Evolutionary conservation across 2,888 invertebrate species (phyloP).

Genomic region (Synanthedon myopaeformis): DNA sequence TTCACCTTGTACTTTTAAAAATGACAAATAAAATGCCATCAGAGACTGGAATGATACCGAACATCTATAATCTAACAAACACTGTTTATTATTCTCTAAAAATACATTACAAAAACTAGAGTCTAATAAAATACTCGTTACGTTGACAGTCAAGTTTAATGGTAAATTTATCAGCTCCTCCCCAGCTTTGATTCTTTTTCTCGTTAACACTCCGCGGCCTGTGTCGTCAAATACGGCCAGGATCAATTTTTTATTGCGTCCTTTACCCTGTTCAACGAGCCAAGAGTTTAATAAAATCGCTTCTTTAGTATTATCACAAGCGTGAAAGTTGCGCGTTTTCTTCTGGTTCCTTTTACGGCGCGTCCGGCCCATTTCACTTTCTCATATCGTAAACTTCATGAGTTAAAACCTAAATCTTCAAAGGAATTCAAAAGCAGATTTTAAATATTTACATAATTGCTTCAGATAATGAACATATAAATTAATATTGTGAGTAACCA

Average conservation of each 20-base stretch:
- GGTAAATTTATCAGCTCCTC: conserved; percentile 74
- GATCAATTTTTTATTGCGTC: conserved; percentile 65
- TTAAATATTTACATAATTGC: no score
- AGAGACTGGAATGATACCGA: conserved; percentile 76
- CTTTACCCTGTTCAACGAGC: conserved; percentile 67
- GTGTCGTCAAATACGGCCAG: conserved; percentile 74
- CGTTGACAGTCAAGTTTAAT: conserved; percentile 69
- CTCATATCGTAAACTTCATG: neutral
- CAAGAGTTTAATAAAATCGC: conserved; percentile 64
- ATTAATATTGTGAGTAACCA: no score
- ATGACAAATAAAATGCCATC: conserved; percentile 78
- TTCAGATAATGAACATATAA: no score
- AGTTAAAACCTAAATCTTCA: neutral
- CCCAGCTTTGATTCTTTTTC: conserved; percentile 60
- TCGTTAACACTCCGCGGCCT: conserved; percentile 81
- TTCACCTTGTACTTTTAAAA: conserved; percentile 71
- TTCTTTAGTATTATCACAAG: conserved; percentile 40
- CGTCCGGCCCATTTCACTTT: conserved; percentile 61
- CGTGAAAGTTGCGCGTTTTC: conserved; percentile 31
- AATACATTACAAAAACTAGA: conserved; percentile 61
- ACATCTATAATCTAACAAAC: conserved; percentile 44
- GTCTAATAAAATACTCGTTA: conserved; percentile 68
- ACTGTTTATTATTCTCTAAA: conserved; percentile 46
- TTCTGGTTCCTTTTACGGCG: conserved; percentile 45
- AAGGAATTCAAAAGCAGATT: no score